A percentile compares a stretch with the other conserved stretches of the same genome.
These are phyloP conservation scores for Trachurus trachurus DNA, from an alignment of 2,797 vertebrate species.

Conservation along the genomic window DNA sequence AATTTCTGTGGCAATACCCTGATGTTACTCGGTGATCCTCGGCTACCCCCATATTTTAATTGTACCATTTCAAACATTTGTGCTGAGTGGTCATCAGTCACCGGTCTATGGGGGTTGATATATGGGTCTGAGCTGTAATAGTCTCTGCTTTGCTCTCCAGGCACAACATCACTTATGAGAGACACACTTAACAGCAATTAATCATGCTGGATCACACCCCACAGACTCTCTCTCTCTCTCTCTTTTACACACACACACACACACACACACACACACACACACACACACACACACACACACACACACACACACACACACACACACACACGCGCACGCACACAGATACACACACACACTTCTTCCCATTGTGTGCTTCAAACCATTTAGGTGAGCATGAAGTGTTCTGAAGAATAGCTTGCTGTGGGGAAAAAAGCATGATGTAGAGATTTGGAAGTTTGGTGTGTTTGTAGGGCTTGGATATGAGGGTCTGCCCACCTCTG, in stretches of 20 bases:
- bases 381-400: slow-evolving; percentile 26
- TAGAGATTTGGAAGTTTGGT: neutral
- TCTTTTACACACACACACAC: slow-evolving; percentile 14
- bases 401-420: neutral
- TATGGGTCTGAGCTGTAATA: slow-evolving; percentile 89
- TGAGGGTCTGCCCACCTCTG: neutral
- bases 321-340: slow-evolving; percentile 22
- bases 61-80: slow-evolving; percentile 90
- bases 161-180: slow-evolving; percentile 91
- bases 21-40: slow-evolving; percentile 42
- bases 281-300: slow-evolving; percentile 13
- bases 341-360: slow-evolving; percentile 16
- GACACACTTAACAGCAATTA: slow-evolving; percentile 90
- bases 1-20: slow-evolving; percentile 21
- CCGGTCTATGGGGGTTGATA: slow-evolving; percentile 86
- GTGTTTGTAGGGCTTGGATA: neutral
- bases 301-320: slow-evolving; percentile 22
- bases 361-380: slow-evolving; percentile 24
- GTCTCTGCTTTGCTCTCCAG: slow-evolving; percentile 87
- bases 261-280: slow-evolving; percentile 21
- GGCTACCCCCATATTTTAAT: slow-evolving; percentile 86
- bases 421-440: neutral
- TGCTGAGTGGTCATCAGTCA: slow-evolving; percentile 92
- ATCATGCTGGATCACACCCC: slow-evolving; percentile 85
- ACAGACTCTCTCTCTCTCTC: slow-evolving; percentile 20